These are phyloP conservation scores for Amitus sp. DNA, from an alignment of 2,888 invertebrate species.

Conservation along the genomic window DNA sequence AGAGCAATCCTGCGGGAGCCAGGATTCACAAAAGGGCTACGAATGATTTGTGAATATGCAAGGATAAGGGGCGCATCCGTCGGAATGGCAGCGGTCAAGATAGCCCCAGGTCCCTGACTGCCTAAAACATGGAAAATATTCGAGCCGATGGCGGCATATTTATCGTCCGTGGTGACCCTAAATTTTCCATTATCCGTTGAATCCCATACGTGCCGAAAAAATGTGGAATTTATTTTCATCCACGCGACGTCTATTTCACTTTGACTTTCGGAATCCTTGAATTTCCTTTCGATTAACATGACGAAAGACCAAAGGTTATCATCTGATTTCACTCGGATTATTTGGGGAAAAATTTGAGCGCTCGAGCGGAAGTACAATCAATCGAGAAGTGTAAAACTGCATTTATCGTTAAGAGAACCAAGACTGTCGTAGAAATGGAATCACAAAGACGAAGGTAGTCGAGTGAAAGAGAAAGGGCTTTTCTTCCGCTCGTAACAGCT, in stretches of 20 bases:
- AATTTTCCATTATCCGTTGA: conserved; percentile 63
- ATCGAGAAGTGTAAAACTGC: conserved; percentile 49
- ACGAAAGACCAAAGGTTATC: neutral
- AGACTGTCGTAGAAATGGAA: conserved; percentile 11
- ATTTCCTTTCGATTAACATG: too few species aligned
- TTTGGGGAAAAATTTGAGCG: too few species aligned
- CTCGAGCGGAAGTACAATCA: conserved; percentile 4
- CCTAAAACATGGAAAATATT: conserved; percentile 65
- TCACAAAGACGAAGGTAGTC: conserved; percentile 14
- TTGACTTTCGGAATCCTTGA: too few species aligned
- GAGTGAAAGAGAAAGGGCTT: conserved; percentile 46
- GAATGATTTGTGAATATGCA: conserved; percentile 66
- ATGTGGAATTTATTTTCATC: conserved; percentile 50
- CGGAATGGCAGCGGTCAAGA: conserved; percentile 62
- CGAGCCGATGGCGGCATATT: conserved; percentile 65
- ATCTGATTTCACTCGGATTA: too few species aligned
- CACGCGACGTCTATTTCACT: conserved; percentile 6
- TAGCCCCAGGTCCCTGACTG: conserved; percentile 59
- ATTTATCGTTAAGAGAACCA: conserved; percentile 49
- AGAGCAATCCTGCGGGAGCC: conserved; percentile 49
- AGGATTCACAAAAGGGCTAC: conserved; percentile 51
- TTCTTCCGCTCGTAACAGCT: conserved; percentile 52
- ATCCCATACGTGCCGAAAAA: conserved; percentile 50
- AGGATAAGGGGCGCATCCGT: conserved; percentile 59
- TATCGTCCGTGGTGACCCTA: conserved; percentile 61